A percentile compares a stretch with the other conserved stretches of the same genome.
phyloP scores from a whole-genome alignment of 2,888 invertebrate genomes.

The Eristalinus sepulchralis region DNA sequence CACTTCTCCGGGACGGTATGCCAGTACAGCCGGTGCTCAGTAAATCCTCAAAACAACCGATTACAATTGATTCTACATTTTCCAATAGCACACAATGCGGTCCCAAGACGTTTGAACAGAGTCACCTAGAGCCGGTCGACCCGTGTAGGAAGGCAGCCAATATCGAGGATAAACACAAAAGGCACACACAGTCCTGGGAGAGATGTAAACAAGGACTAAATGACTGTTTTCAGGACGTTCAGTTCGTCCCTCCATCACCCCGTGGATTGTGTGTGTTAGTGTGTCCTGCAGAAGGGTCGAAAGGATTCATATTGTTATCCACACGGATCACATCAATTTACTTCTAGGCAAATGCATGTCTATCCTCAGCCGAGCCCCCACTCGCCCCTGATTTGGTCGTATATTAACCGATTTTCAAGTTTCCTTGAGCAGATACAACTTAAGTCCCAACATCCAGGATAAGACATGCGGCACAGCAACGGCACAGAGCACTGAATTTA shows the following conservation, averaged over 20 bases:
- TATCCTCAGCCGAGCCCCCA: constrained; percentile 11
- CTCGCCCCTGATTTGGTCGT: background rate
- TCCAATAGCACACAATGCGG: constrained; percentile 33
- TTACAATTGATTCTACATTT: constrained; percentile 69
- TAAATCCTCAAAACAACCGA: constrained; percentile 51
- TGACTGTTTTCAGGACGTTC: constrained; percentile 53
- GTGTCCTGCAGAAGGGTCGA: constrained; percentile 36
- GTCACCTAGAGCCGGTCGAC: background rate
- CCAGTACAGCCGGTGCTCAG: background rate
- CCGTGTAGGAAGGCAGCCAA: constrained; percentile 17
- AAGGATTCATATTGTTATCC: constrained; percentile 63
- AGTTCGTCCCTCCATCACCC: background rate
- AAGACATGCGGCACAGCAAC: constrained; percentile 36
- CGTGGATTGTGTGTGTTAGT: constrained; percentile 6
- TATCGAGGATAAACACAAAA: constrained; percentile 60
- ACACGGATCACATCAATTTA: constrained; percentile 56
- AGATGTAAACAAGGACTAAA: constrained; percentile 65
- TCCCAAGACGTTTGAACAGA: constrained; percentile 32
- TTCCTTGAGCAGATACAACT: constrained; percentile 46
- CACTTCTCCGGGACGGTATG: constrained; percentile 30
- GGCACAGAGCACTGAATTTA: background rate
- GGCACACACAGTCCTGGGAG: constrained; percentile 37
- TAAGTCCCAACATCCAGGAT: constrained; percentile 15
- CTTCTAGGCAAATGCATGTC: constrained; percentile 55
- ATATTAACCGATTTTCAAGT: constrained; percentile 60